Evolutionary conservation across 2,797 vertebrate species (phyloP), one percentile per base, ranked within the genome.

Genomic region (Myripristis jacobus): DNA sequence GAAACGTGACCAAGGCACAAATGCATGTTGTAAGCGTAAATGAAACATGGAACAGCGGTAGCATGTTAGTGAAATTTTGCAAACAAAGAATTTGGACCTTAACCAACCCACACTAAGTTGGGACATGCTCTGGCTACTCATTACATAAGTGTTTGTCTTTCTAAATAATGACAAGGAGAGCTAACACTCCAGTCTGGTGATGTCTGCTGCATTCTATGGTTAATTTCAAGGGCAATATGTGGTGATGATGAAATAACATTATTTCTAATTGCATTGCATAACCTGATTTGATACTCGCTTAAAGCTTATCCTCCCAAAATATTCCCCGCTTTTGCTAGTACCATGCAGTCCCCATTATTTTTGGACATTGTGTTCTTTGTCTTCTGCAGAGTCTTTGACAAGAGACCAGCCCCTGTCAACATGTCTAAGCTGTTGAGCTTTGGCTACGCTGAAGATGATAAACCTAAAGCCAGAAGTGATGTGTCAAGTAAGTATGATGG

Each of bases 361-460:
- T 55, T 67, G 1, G 9, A 47, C 36, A 36, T 70, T 58, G 51
- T 48, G 18, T 24, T 21, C 53, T 24, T 41, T 13, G 1, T 82
- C 3, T 64, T 70, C 15, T 64, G 16, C 84, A 94, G 92, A 72
- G 51, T 83, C 4, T 73, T 65, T 58, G 86, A 91, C 70, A 94
- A 92, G 88, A 93, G 84, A 29, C 67, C 84, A 1, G 36, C 83
- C 6, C 91, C 93, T 1, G 82, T 93, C 8, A 70, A 86, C 88
- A 94, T 94, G 93, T 89, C 91, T 0, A 94, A 91, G 73, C 87
- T 94, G 53, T 16, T 94, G 81, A 92, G 93, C 73, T 94, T 93
- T 43, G 93, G 92, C 36, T 94, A 94, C 43, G 82, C 63, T 31
- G 91, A 84, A 19, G 86, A 89, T 4, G 36, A 81, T 44, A 82